Conservation (phyloP, 2,797 vertebrate genomes). For the Erpetoichthys calabaricus region DNA sequence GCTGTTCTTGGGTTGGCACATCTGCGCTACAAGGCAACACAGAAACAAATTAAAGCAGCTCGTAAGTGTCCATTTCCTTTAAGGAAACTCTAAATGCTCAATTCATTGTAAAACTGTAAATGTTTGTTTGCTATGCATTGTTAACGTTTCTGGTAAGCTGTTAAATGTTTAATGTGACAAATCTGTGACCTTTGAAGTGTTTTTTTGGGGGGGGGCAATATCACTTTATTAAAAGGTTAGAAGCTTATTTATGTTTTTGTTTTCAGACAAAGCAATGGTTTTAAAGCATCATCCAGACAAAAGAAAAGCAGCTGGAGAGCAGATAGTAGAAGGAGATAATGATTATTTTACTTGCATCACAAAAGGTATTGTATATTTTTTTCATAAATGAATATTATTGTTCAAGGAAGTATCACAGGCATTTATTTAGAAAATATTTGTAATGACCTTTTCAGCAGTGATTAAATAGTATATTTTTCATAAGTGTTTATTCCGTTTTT, state of each 20-base stretch:
- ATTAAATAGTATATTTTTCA: too few relatives aligned
- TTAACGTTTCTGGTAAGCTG: background rate
- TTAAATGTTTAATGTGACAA: background rate
- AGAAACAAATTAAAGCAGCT: conserved; percentile 96
- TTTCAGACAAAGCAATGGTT: conserved; percentile 88
- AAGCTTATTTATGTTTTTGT: background rate
- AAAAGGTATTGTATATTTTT: conserved; percentile 45
- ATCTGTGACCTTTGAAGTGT: background rate
- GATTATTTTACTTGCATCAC: conserved; percentile 80
- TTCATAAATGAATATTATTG: background rate
- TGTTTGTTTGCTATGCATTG: background rate
- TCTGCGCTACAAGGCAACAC: conserved; percentile 84
- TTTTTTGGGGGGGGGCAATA: too few relatives aligned
- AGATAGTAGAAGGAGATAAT: conserved; percentile 89
- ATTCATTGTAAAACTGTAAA: background rate
- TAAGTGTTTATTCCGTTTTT: too few relatives aligned
- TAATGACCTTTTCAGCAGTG: too few relatives aligned
- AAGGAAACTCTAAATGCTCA: background rate
- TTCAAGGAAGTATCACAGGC: background rate
- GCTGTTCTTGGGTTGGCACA: conserved; percentile 77
- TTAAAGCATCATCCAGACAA: conserved; percentile 97
- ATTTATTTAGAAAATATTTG: too few relatives aligned
- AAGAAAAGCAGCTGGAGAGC: conserved; percentile 91
- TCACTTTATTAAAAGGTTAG: background rate
- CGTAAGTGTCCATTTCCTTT: conserved; percentile 59